Evolutionary conservation across 2,797 vertebrate species (phyloP), one percentile per base, ranked within the genome.

Genomic region (Esox lucius): DNA sequence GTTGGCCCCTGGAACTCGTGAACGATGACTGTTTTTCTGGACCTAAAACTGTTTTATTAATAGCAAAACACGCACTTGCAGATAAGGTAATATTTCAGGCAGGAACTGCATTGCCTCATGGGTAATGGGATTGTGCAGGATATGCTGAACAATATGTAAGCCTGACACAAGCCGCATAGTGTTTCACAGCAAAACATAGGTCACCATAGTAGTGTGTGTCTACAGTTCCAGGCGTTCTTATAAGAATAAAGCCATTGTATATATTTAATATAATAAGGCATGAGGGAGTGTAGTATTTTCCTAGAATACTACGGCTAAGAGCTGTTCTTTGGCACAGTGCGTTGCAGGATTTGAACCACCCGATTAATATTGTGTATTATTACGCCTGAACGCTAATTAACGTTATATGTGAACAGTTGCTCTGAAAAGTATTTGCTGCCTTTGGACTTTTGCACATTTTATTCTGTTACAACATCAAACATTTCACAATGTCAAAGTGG

Each of bases 41-140:
- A 12, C 26, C 39, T 49, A 9, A 65, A 74, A 49, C 69, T 72
- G 19, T 72, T 79, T 74, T 75, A 68, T 76, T 72, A 78, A 76
- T 66, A 65, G 81, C 46, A 67, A 71, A 79, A 42, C 59, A n/a
- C 48, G 15, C 75, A 56, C 46, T 76, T 26, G 59, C 28, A 74
- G 75, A 75, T 72, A 80, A 75, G 12, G 13, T 26, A 77, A 22
- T 76, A 26, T 80, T 73, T 83, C 72, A 75, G 74, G 59, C 19
- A 70, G 53, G 67, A 77, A 70, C 42, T 31, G 6, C 19, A 19
- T 13, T 79, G 65, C 66, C 69, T 73, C 68, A 31, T 75, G 73
- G 73, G 82, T 82, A 75, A 78, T 73, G 48, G 61, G 75, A 80
- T 72, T 53, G 24, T 75, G 65, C 46, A 65, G 42, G 65, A 67